Evolutionary conservation across 2,113 vertebrate species (phyloP).

Genomic region (Trematomus loennbergii): DNA sequence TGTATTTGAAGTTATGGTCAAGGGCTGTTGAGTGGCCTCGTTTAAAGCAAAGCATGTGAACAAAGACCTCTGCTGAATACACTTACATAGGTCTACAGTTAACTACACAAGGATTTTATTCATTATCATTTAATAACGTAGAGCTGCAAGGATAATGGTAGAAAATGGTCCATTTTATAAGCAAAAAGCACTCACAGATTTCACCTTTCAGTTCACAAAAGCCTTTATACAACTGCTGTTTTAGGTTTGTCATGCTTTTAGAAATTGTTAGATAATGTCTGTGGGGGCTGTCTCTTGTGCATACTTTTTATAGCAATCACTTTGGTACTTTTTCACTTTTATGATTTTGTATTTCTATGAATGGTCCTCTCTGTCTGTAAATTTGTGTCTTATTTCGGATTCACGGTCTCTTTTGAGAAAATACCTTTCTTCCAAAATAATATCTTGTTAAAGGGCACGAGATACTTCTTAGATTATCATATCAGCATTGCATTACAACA

Average conservation of each 20-base stretch:
- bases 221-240: background rate
- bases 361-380: no score
- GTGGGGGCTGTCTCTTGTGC: no score
- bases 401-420: no score
- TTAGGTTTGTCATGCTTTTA: background rate
- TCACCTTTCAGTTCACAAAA: conserved; percentile 2
- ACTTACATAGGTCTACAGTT: background rate
- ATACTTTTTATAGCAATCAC: no score
- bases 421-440: no score
- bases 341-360: no score
- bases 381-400: no score
- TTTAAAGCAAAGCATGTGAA: background rate
- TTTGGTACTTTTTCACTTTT: no score
- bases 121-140: background rate
- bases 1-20: conserved; percentile 7
- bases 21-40: conserved; percentile 9
- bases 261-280: no score
- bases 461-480: no score
- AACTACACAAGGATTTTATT: background rate
- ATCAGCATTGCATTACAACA: background rate
- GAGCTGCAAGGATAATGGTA: background rate
- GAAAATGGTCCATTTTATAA: background rate
- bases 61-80: conserved; percentile 5
- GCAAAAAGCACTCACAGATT: background rate
- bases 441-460: no score